phyloP scores from a whole-genome alignment of 1,140 invertebrate species.

The Drosophila virilis region DNA sequence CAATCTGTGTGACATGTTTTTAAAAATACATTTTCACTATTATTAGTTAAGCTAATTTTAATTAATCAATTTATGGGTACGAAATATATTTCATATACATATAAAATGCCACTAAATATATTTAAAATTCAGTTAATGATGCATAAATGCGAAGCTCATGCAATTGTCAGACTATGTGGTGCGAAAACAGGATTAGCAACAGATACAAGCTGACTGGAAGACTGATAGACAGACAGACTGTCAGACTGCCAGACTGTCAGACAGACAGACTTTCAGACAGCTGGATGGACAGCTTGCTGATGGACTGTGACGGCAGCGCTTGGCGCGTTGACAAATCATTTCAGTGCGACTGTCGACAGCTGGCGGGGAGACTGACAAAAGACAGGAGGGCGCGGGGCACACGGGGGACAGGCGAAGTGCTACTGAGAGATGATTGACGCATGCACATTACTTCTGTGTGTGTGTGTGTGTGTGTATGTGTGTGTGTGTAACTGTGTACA shows the following conservation, averaged over 20 bases:
- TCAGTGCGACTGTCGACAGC: slow-evolving; percentile 44
- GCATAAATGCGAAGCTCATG: slow-evolving; percentile 28
- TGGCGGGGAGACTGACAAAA: slow-evolving; percentile 17
- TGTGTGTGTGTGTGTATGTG: slow-evolving; percentile 15
- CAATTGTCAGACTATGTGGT: slow-evolving; percentile 18
- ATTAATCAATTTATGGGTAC: too few relatives aligned
- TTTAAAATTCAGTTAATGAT: background rate
- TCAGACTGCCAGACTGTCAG: background rate
- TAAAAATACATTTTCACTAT: too few relatives aligned
- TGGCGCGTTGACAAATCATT: slow-evolving; percentile 54
- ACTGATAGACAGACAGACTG: slow-evolving; percentile 2
- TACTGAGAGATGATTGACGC: slow-evolving; percentile 59
- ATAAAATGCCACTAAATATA: background rate
- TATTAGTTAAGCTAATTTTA: too few relatives aligned
- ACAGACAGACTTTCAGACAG: slow-evolving; percentile 34
- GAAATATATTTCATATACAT: background rate
- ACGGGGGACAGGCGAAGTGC: background rate
- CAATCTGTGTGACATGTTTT: too few relatives aligned
- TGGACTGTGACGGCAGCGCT: slow-evolving; percentile 40
- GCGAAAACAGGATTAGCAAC: slow-evolving; percentile 20
- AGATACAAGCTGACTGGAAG: slow-evolving; percentile 21
- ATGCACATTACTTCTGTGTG: slow-evolving; percentile 27
- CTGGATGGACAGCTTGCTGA: slow-evolving; percentile 41
- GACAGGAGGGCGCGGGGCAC: background rate
- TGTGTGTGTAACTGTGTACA: slow-evolving; percentile 15